Conservation (phyloP, 1,140 invertebrate species). For the Papilio xuthus region DNA sequence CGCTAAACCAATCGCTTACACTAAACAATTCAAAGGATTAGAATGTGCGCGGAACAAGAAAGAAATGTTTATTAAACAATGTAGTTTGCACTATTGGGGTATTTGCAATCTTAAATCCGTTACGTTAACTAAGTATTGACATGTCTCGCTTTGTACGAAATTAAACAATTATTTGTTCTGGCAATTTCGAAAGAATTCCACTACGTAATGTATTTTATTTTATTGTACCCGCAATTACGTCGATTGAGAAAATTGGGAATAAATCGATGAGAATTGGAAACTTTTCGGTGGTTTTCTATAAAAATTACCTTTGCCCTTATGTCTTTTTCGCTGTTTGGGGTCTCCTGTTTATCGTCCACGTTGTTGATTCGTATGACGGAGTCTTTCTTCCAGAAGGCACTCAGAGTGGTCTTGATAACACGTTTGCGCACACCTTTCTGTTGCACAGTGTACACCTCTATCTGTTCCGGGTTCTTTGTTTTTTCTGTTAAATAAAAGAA, state of each 20-base stretch:
- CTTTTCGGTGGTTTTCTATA: conserved; percentile 48
- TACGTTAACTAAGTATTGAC: conserved; percentile 8
- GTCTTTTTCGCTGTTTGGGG: conserved; percentile 84
- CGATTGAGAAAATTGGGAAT: background rate
- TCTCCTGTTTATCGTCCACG: conserved; percentile 85
- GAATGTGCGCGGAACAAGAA: conserved; percentile 28
- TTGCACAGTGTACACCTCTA: conserved; percentile 85
- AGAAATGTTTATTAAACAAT: conserved; percentile 38
- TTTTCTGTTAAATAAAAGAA: conserved; percentile 81
- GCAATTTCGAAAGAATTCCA: background rate
- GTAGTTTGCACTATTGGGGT: conserved; percentile 20
- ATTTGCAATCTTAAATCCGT: conserved; percentile 19
- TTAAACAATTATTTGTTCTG: background rate
- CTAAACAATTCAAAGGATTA: conserved; percentile 30
- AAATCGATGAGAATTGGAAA: conserved; percentile 68
- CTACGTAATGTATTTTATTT: conserved; percentile 30
- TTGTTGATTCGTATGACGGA: conserved; percentile 87
- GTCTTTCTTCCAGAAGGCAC: conserved; percentile 85
- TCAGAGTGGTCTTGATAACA: conserved; percentile 82
- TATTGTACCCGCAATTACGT: conserved; percentile 6
- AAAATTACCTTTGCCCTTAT: conserved; percentile 84
- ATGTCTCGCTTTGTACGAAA: conserved; percentile 6
- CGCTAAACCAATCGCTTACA: conserved; percentile 13
- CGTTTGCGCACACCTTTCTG: conserved; percentile 84
- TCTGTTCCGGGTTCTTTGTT: conserved; percentile 86